Percentiles rank a stretch among this genome's conserved stretches.
These are phyloP conservation scores for Parochlus steinenii DNA, from an alignment of 2,888 invertebrate species.

Conservation along the genomic window DNA sequence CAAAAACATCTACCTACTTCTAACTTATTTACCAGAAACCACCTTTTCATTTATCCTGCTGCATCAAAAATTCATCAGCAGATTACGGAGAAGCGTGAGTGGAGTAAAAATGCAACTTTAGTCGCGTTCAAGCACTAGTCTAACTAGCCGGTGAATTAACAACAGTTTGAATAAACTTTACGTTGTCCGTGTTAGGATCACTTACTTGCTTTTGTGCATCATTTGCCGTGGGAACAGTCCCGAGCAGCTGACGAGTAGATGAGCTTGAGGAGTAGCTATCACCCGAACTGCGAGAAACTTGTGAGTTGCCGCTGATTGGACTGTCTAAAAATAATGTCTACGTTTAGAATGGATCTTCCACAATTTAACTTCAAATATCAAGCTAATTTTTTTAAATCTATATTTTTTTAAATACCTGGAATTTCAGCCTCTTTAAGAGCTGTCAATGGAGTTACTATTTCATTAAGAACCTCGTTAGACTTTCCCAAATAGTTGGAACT, in stretches of 20 bases:
- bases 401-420: conserved; percentile 31
- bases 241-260: conserved; percentile 57
- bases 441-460: conserved; percentile 15
- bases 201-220: conserved; percentile 25
- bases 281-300: conserved; percentile 48
- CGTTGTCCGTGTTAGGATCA: no score
- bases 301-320: conserved; percentile 39
- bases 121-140: no score
- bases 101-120: no score
- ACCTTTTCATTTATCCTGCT: no score
- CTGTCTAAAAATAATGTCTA: conserved; percentile 35
- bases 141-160: no score
- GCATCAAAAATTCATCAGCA: no score
- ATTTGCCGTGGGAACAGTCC: conserved; percentile 30
- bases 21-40: no score
- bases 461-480: conserved; percentile 1
- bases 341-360: background rate
- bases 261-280: conserved; percentile 70
- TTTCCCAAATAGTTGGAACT: conserved; percentile 1
- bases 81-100: no score
- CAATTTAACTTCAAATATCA: no score
- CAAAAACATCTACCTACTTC: no score
- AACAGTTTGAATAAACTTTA: no score
- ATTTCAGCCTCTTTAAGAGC: conserved; percentile 40
- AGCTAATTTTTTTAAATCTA: conserved; percentile 13